Base-by-base conservation (phyloP, 2,113 vertebrate species). In the Austrofundulus limnaeus region DNA sequence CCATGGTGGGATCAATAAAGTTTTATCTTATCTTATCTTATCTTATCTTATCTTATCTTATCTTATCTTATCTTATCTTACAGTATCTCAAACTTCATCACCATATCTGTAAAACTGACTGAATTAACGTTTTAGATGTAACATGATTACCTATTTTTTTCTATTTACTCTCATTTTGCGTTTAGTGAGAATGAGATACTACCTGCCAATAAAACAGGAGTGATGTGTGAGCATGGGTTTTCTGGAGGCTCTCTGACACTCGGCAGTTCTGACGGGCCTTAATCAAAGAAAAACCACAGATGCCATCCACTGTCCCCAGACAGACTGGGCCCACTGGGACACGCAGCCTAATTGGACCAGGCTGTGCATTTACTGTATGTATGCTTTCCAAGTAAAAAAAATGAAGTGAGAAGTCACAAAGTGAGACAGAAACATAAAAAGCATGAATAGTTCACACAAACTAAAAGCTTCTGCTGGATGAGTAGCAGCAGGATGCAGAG, bases 211-310 rank as follows among this genome's bases (percentile, higher is more conserved):
- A 34, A 34, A 34, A 10, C 31, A 28, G 7, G 3, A 10, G 31
- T 8, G 5, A 34, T n/a, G 41, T 43, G 41, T 43, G 41, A 17
- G 41, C 16, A n/a, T n/a, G 16, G 1, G 41, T 65, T 64, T 51
- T 52, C 68, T 24, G 14, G 25, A 62, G 57, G 16, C 11, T 46
- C n/a, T 23, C 43, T 38, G 21, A 31, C 52, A 61, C 20, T 38
- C 55, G 31, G 15, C 42, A 48, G 52, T 5, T 10, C 50, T 73
- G 78, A 70, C 69, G 61, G 72, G 17, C 46, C 9, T 37, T 78
- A 72, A 86, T 86, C 78, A 86, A 81, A 84, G 68, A 37, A 64
- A 42, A 21, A 15, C 58, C 47, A 70, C 58, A 75, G 66, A 77
- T 78, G 58, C 34, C 52, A 63, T 60, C 59, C 75, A 48, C 64